Percentiles rank a stretch among this genome's conserved stretches.
Evolutionary conservation across 2,113 vertebrate species (phyloP).

Genomic region (Peucedramus taeniatus): DNA sequence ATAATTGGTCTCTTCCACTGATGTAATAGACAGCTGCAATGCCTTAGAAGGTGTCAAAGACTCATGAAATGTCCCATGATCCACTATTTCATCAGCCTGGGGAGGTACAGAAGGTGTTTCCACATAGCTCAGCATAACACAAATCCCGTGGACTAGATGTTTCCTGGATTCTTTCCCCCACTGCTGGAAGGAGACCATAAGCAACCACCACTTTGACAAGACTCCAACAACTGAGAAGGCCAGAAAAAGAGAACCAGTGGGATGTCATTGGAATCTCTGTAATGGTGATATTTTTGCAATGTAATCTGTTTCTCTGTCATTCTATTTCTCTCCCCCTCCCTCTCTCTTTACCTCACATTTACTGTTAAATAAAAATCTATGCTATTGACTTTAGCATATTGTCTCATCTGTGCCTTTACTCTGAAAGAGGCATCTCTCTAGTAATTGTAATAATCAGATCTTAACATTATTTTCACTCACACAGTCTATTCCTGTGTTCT

Average conservation of each 20-base stretch:
- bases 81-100: not conserved
- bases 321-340: not conserved
- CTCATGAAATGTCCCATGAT: not conserved
- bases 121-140: not conserved
- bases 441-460: not conserved
- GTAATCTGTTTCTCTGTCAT: not conserved
- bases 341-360: not conserved
- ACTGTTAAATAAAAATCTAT: not conserved
- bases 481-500: not conserved
- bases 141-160: not conserved
- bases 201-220: not conserved
- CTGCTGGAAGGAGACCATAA: not conserved
- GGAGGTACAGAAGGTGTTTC: not conserved
- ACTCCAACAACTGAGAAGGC: not conserved
- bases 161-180: not conserved
- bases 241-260: not conserved
- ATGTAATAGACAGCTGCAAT: not conserved
- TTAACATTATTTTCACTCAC: not conserved
- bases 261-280: not conserved
- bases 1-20: not conserved
- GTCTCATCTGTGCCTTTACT: not conserved
- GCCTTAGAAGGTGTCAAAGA: not conserved
- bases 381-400: not conserved
- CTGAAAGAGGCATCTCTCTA: not conserved
- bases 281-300: not conserved